phyloP scores from a whole-genome alignment of 2,113 vertebrate species.

The Hydropotes inermis region DNA sequence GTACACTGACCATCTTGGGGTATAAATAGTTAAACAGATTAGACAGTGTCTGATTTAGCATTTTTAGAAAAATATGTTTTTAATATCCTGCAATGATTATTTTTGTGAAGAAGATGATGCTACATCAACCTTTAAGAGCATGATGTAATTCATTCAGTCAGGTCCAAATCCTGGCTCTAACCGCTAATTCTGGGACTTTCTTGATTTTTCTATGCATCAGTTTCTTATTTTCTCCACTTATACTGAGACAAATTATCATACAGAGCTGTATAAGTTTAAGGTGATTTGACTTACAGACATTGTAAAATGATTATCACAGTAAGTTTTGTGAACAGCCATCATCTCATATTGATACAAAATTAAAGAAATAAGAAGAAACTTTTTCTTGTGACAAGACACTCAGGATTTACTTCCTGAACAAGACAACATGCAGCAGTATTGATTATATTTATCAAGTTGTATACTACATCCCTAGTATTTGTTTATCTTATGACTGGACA shows the following conservation, averaged over 20 bases:
- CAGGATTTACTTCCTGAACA: background rate
- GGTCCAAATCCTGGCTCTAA: background rate
- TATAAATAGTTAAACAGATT: background rate
- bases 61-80: background rate
- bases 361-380: background rate
- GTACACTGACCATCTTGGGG: background rate
- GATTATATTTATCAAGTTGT: background rate
- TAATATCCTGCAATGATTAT: background rate
- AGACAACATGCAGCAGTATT: background rate
- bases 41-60: background rate
- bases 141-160: background rate
- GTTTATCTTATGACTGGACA: background rate
- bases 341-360: background rate
- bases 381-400: background rate
- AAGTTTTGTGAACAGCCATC: background rate
- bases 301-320: background rate
- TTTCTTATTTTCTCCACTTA: background rate
- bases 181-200: background rate
- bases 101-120: background rate
- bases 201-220: background rate
- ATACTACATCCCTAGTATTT: background rate
- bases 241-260: background rate
- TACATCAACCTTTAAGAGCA: background rate
- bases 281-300: background rate
- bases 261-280: background rate